Evolutionary conservation across 2,888 invertebrate species (phyloP), one percentile per base, ranked within the genome.

Genomic region (Hydraecia micacea): DNA sequence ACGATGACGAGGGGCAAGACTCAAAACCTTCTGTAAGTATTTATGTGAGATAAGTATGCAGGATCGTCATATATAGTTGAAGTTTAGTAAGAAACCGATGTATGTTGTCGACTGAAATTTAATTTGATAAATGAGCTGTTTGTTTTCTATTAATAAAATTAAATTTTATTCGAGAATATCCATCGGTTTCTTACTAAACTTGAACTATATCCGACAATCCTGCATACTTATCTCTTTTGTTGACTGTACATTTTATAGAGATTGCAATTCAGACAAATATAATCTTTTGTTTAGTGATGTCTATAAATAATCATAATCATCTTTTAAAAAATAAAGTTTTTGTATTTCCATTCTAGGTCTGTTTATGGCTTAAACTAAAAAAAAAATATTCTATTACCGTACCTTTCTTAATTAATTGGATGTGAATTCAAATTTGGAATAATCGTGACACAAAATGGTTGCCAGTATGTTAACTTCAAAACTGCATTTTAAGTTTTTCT

Each of bases 11-110:
- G 25, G 32, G 7, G 7, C 65, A 32, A 63, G 32, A 63, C 9
- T 15, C 18, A 6, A 21, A 62, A 28, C 13, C 8, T 11, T 2
- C 67, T 32, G 76, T 76, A 32, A 63, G 78, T 77, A 52, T 13
- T 0, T 7, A 18, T 21, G 13, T n/a, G n/a, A n/a, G n/a, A n/a
- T n/a, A n/a, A n/a, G n/a, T n/a, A n/a, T n/a, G n/a, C n/a, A n/a
- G n/a, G n/a, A n/a, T n/a, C n/a, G n/a, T n/a, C n/a, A n/a, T n/a
- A n/a, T n/a, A n/a, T n/a, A n/a, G n/a, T n/a, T n/a, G n/a, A n/a
- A n/a, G n/a, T n/a, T n/a, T n/a, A n/a, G n/a, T n/a, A n/a, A n/a
- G n/a, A n/a, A n/a, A n/a, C n/a, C n/a, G n/a, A n/a, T n/a, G n/a
- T n/a, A n/a, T n/a, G n/a, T n/a, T n/a, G n/a, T n/a, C n/a, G n/a